Percentiles rank a stretch among this genome's conserved stretches.
Evolutionary conservation across 23 tunicate genomes (phyloP).

Genomic region (Halocynthia aurantium): DNA sequence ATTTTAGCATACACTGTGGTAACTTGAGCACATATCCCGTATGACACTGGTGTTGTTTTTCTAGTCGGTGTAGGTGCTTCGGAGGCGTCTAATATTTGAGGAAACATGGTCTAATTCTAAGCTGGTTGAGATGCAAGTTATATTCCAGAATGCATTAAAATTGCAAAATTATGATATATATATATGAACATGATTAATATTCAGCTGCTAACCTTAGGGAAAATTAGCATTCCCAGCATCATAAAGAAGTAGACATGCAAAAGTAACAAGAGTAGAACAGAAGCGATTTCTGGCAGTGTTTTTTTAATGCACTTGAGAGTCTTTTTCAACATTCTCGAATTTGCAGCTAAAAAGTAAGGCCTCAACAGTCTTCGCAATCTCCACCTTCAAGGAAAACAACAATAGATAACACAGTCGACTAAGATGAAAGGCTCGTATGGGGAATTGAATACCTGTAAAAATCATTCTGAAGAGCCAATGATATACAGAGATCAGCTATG

Average conservation of each 20-base stretch:
- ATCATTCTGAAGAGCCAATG: conserved; percentile 58
- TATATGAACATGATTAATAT: no score
- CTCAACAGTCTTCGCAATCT: conserved; percentile 87
- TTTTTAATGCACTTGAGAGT: conserved; percentile 90
- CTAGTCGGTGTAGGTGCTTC: background rate
- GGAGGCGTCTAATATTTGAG: background rate
- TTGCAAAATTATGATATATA: background rate
- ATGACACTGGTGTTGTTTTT: background rate
- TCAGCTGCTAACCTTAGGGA: conserved; percentile 76
- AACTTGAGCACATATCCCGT: background rate
- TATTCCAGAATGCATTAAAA: background rate
- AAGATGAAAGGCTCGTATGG: background rate
- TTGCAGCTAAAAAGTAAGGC: conserved; percentile 86
- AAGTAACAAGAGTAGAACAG: conserved; percentile 78
- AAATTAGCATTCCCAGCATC: conserved; percentile 96
- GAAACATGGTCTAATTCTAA: no score
- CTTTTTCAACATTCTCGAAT: conserved; percentile 91
- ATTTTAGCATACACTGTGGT: no score
- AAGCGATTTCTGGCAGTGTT: conserved; percentile 93
- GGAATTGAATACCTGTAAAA: conserved; percentile 45
- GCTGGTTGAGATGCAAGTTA: no score
- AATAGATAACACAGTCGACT: background rate
- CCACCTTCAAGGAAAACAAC: conserved; percentile 20
- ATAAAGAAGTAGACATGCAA: conserved; percentile 94
- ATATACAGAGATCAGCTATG: conserved; percentile 57